Percentiles rank a stretch among this genome's conserved stretches.
Evolutionary conservation across 2,797 vertebrate genomes (phyloP).

Genomic region (Crocodylus rhombifer): DNA sequence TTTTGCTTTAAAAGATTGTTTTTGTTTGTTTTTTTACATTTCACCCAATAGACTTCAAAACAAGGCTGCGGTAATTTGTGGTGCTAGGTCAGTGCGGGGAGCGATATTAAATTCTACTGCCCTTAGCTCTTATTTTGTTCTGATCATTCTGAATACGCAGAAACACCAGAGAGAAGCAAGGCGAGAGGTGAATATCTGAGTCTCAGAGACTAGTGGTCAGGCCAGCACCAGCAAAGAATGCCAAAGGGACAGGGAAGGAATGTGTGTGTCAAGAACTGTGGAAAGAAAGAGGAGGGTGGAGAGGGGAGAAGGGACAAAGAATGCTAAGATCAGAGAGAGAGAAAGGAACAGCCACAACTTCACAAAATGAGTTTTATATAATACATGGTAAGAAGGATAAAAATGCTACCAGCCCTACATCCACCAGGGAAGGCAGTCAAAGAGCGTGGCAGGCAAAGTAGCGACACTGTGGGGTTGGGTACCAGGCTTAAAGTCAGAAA

Average conservation of each 20-base stretch:
- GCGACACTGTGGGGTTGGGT: neutral
- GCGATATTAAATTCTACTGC: neutral
- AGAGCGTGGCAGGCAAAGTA: neutral
- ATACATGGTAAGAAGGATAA: neutral
- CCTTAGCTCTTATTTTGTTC: neutral
- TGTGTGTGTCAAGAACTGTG: fast-evolving
- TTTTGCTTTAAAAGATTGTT: neutral
- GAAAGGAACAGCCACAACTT: neutral
- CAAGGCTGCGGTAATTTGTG: too few relatives aligned
- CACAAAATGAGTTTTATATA: neutral
- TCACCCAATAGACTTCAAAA: neutral
- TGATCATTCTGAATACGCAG: neutral
- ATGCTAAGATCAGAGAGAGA: neutral
- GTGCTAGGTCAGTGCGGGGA: neutral
- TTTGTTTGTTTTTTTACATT: neutral
- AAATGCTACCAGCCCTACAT: neutral
- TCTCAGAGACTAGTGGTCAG: neutral
- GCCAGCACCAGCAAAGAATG: neutral
- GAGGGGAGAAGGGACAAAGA: neutral
- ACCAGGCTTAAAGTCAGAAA: neutral
- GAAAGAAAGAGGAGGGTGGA: fast-evolving
- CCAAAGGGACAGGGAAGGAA: neutral
- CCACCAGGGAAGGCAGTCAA: neutral
- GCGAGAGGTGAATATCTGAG: neutral
- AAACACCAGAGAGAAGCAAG: neutral